Evolutionary conservation across 2,113 vertebrate species (phyloP).

Genomic region (Emydura subglobosa): DNA sequence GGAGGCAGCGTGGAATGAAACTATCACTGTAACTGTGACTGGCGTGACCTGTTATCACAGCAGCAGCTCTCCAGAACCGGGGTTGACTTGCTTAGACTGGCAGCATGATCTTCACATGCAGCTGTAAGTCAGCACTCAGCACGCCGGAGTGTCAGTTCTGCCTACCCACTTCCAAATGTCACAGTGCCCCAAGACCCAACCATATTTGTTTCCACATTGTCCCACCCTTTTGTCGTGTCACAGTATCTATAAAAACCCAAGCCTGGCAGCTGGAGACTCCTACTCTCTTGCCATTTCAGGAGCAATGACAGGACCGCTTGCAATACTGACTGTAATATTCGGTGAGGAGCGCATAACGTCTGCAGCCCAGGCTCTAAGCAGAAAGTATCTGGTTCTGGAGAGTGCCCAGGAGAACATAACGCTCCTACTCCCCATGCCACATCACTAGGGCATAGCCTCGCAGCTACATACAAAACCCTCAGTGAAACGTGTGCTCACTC

Average conservation of each 20-base stretch:
- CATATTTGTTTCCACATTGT: not conserved
- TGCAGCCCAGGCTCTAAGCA: constrained; percentile 21
- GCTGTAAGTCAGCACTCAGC: not conserved
- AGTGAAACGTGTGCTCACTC: not conserved
- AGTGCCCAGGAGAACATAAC: not conserved
- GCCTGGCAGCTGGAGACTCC: not conserved
- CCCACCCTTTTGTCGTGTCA: not conserved
- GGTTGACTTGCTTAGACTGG: not conserved
- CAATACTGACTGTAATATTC: not conserved
- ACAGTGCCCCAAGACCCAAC: not conserved
- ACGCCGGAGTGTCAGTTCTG: not conserved
- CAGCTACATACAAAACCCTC: not conserved
- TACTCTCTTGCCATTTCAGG: not conserved
- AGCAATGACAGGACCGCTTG: not conserved
- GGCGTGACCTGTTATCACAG: not conserved
- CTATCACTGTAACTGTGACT: not conserved
- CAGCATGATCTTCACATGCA: not conserved
- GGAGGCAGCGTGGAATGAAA: not conserved
- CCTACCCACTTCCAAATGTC: not conserved
- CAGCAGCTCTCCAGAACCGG: not conserved
- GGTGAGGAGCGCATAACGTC: not conserved
- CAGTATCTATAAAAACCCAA: not conserved
- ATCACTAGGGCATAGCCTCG: not conserved
- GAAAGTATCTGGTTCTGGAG: not conserved
- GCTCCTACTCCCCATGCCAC: not conserved